Evolutionary conservation across 1,140 invertebrate species (phyloP).

Genomic region (Rhagoletis zephyria): DNA sequence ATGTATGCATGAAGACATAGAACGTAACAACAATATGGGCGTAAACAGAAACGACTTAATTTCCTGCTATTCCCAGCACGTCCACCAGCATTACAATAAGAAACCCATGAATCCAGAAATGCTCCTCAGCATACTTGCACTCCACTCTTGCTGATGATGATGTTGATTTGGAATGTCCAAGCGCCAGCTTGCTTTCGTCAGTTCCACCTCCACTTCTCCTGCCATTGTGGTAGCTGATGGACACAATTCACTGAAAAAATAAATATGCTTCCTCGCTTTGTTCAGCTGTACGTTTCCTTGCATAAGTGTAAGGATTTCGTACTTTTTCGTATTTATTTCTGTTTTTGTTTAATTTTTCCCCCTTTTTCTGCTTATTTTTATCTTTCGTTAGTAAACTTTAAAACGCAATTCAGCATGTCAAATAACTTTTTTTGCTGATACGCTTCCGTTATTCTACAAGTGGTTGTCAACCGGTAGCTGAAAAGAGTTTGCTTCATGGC

Average conservation of each 20-base stretch:
- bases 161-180: not conserved
- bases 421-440: not conserved
- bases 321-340: slow-evolving; percentile 6
- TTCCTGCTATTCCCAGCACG: slow-evolving; percentile 30
- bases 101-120: not conserved
- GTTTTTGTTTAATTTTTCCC: not conserved
- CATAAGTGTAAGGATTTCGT: not conserved
- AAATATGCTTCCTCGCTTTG: not conserved
- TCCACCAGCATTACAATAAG: slow-evolving; percentile 18
- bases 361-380: not conserved
- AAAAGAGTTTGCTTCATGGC: not conserved
- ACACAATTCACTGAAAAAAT: slow-evolving; percentile 31
- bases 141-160: not conserved
- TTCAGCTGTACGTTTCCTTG: not conserved
- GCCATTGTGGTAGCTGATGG: not conserved
- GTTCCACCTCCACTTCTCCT: not conserved
- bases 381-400: slow-evolving; percentile 33
- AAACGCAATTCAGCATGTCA: slow-evolving; percentile 32
- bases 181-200: not conserved
- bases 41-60: slow-evolving; percentile 38
- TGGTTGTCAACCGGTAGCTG: not conserved
- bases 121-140: not conserved
- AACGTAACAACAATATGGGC: slow-evolving; percentile 10
- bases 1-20: not conserved
- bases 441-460: not conserved